Evolutionary conservation across 2,888 invertebrate genomes (phyloP).

Genomic region (Syrphus vitripennis): DNA sequence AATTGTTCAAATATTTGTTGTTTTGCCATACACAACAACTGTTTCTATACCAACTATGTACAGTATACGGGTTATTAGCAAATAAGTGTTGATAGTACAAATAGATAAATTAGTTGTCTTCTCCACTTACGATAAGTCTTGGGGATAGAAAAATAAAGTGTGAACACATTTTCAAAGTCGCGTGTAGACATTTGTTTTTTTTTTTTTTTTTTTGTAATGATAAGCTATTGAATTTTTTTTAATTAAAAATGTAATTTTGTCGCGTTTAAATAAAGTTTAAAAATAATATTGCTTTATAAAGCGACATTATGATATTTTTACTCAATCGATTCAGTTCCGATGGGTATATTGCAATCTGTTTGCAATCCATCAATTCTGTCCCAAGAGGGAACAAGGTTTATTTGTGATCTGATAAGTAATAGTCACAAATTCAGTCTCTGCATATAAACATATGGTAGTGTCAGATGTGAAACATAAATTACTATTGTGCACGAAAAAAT

Average conservation of each 20-base stretch:
- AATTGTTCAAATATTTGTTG: conserved; percentile 63
- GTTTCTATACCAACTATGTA: not conserved
- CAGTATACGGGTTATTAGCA: conserved; percentile 10
- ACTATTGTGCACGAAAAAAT: not conserved
- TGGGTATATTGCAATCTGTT: conserved; percentile 1
- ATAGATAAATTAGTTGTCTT: conserved; percentile 45
- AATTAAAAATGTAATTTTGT: conserved; percentile 9
- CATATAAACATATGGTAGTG: not conserved
- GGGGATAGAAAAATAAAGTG: not conserved
- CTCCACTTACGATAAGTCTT: conserved; percentile 19
- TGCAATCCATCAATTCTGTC: not conserved
- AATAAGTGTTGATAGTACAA: conserved; percentile 51
- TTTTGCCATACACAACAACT: conserved; percentile 30
- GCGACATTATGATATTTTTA: not conserved
- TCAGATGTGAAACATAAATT: not conserved
- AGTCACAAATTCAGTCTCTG: not conserved
- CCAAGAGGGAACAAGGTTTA: conserved; percentile 1
- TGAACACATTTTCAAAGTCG: conserved; percentile 7
- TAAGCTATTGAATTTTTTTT: not conserved
- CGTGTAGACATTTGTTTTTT: not conserved
- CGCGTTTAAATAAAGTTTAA: not conserved
- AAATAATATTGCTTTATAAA: not conserved
- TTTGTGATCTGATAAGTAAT: not conserved
- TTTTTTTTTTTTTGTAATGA: not conserved
- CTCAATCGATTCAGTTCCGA: not conserved